A percentile compares a stretch with the other conserved stretches of the same genome.
phyloP scores from a whole-genome alignment of 2,113 vertebrate species.

The Tichodroma muraria region DNA sequence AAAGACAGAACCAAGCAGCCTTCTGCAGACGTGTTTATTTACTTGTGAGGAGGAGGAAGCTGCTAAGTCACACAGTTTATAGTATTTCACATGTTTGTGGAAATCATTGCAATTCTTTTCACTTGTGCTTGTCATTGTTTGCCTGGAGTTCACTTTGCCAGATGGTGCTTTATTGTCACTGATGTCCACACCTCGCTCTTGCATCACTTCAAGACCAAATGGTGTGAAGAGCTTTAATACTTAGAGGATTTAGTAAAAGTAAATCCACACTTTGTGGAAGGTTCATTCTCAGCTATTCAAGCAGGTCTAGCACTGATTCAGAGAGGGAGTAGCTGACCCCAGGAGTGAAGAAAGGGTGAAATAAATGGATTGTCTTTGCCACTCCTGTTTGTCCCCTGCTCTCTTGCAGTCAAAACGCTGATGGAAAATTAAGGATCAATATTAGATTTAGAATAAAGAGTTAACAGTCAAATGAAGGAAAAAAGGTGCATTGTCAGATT shows the following conservation, averaged over 20 bases:
- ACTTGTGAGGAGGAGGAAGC: slow-evolving; percentile 85
- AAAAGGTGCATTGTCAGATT: neutral
- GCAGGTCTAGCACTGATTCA: slow-evolving; percentile 65
- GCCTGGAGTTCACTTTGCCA: slow-evolving; percentile 91
- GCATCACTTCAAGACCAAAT: slow-evolving; percentile 95
- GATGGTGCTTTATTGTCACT: slow-evolving; percentile 98
- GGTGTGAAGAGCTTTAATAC: slow-evolving; percentile 86
- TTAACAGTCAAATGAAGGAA: slow-evolving; percentile 2
- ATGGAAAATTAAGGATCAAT: slow-evolving; percentile 36
- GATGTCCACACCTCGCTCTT: slow-evolving; percentile 93
- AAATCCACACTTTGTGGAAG: slow-evolving; percentile 74
- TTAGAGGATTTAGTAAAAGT: slow-evolving; percentile 79
- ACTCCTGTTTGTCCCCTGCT: slow-evolving; percentile 47
- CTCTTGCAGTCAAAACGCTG: slow-evolving; percentile 55
- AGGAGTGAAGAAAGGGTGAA: slow-evolving; percentile 33
- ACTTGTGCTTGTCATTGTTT: slow-evolving; percentile 95
- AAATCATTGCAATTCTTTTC: slow-evolving; percentile 97
- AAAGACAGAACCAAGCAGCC: slow-evolving; percentile 52
- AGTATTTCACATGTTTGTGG: slow-evolving; percentile 96
- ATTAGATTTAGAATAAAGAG: slow-evolving; percentile 20
- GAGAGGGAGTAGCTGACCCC: slow-evolving; percentile 57
- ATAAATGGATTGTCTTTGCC: slow-evolving; percentile 20
- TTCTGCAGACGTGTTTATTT: slow-evolving; percentile 79
- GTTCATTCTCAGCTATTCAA: slow-evolving; percentile 71
- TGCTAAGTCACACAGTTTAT: slow-evolving; percentile 88